These are phyloP conservation scores for Drosophila tani DNA, from an alignment of 1,140 invertebrate species.

Conservation along the genomic window DNA sequence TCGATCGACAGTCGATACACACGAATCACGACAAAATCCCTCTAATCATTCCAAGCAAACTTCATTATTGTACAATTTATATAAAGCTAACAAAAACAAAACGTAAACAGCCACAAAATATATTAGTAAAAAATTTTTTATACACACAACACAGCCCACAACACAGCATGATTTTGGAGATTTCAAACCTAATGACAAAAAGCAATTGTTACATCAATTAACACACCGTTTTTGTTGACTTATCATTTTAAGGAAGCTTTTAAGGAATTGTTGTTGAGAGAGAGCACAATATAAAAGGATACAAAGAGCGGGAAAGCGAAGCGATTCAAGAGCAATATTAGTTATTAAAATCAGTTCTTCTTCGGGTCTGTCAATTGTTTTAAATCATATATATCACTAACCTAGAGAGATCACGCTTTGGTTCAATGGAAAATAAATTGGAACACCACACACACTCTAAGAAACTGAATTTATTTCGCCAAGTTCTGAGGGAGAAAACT, in stretches of 20 bases:
- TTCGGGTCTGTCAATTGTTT: constrained; percentile 69
- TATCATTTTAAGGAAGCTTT: constrained; percentile 37
- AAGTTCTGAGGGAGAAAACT: constrained; percentile 27
- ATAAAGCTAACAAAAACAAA: constrained; percentile 34
- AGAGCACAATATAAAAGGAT: constrained; percentile 53
- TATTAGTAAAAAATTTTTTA: constrained; percentile 69
- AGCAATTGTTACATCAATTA: constrained; percentile 59
- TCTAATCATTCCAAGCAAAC: constrained; percentile 41
- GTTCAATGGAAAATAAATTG: constrained; percentile 43
- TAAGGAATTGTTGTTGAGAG: constrained; percentile 62
- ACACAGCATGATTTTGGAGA: constrained; percentile 50
- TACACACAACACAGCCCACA: constrained; percentile 30
- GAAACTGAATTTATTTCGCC: constrained; percentile 49
- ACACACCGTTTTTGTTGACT: constrained; percentile 30
- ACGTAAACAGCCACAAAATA: constrained; percentile 26
- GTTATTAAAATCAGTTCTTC: constrained; percentile 63
- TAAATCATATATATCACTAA: constrained; percentile 54
- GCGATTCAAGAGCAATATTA: constrained; percentile 70
- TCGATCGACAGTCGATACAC: constrained; percentile 74
- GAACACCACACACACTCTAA: constrained; percentile 13
- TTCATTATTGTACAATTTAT: constrained; percentile 57
- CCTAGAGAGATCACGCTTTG: constrained; percentile 43
- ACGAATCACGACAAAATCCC: constrained; percentile 26
- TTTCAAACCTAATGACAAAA: too few relatives aligned
- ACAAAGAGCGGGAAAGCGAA: constrained; percentile 13